Evolutionary conservation across 2,797 vertebrate species (phyloP), one percentile per base, ranked within the genome.

Genomic region (Sebastes kiyomatsui): DNA sequence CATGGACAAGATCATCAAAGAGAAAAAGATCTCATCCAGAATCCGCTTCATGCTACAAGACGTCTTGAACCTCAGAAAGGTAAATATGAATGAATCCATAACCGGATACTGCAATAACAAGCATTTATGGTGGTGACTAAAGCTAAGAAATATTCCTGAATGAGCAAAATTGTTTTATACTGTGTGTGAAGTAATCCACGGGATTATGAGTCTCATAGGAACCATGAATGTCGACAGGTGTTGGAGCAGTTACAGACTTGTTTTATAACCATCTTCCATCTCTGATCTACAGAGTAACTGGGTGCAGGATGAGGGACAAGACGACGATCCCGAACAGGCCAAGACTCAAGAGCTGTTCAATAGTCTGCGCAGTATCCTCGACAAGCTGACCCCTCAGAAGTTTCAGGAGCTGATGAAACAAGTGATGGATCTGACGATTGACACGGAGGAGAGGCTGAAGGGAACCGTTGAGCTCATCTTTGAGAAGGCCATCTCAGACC

Each of bases 1-100:
- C 91, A 99, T 99, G 97, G 98, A 98, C 90, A 99, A 99, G 92
- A 99, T 99, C 38, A 99, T 99, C 81, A 99, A 99, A 92, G 98
- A 99, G 88, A 8, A 32, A 83, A 99, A 99, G 88, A 99, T 97
- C 0, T 99, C 98, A 2, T 99, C 99, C 32, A 96, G 30, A 32
- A 32, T 32, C 30, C 0, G 30, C 0, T 32, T 99, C 84, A 99
- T 99, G 99, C 92, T 99, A 18, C 99, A 99, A 89, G 99, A 99
- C 28, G 97, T 99, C 49, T 88, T 99, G 55, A 98, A 99, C 90
- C 95, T 99, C 71, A 96, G 98, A 93, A 95, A 78, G 96, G 99
- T 99, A 93, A 81, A 56, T 68, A 61, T 33, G 6, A 23, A 72
- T n/a, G 14, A 0, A 25, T 49, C 52, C 14, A 25, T 56, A 42